These are phyloP conservation scores for Plebejus argus DNA, from an alignment of 2,888 invertebrate species.

Conservation along the genomic window DNA sequence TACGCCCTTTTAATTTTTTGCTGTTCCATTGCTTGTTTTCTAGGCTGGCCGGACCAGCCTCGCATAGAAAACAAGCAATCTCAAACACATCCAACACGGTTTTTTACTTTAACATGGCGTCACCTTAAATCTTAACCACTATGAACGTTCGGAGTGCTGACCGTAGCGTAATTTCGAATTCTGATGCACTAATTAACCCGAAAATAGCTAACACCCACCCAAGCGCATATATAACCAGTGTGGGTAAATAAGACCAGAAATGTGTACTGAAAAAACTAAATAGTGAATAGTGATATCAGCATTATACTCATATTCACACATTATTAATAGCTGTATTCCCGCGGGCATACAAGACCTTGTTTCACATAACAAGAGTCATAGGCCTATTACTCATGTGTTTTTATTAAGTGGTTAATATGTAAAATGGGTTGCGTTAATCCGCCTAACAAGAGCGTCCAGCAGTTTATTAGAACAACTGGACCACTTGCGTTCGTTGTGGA, in stretches of 20 bases:
- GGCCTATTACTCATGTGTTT: constrained; percentile 40
- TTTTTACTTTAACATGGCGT: too few species aligned
- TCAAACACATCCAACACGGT: too few species aligned
- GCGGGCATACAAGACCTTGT: background rate
- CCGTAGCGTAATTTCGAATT: background rate
- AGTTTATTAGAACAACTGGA: constrained; percentile 70
- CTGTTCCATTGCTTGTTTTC: too few species aligned
- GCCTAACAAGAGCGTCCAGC: constrained; percentile 44
- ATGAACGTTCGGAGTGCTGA: too few species aligned
- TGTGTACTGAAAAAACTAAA: background rate
- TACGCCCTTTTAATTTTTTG: too few species aligned
- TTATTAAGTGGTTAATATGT: constrained; percentile 65
- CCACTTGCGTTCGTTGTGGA: constrained; percentile 64
- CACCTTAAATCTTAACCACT: too few species aligned
- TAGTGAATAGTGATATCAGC: background rate
- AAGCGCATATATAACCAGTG: background rate
- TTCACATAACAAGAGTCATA: constrained; percentile 5
- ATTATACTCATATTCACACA: constrained; percentile 7
- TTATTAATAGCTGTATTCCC: background rate
- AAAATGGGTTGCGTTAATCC: constrained; percentile 75
- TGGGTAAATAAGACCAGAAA: background rate
- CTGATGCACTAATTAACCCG: background rate
- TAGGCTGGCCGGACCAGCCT: too few species aligned
- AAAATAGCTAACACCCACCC: background rate
- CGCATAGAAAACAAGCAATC: too few species aligned